Evolutionary conservation across 2,888 invertebrate genomes (phyloP).

Genomic region (Apeira syringaria): DNA sequence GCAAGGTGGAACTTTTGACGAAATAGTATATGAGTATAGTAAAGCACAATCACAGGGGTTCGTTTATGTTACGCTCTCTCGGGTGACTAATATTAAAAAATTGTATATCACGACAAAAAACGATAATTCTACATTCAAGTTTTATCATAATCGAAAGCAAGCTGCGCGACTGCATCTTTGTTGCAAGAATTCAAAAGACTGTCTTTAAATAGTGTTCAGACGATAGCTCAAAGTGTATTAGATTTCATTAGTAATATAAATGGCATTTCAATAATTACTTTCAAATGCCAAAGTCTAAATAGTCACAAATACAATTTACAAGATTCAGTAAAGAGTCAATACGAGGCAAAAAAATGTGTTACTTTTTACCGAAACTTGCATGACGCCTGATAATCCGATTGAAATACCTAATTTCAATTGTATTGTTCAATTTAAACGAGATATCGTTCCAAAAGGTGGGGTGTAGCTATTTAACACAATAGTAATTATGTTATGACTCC

Average conservation of each 20-base stretch:
- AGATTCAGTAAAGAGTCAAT: conserved; percentile 24
- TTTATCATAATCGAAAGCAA: conserved; percentile 16
- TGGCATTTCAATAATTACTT: conserved; percentile 26
- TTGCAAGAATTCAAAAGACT: conserved; percentile 27
- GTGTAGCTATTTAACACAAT: conserved; percentile 41
- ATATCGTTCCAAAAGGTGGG: conserved; percentile 33
- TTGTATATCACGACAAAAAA: conserved; percentile 20
- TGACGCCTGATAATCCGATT: conserved; percentile 26
- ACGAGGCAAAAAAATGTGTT: conserved; percentile 22
- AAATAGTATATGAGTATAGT: conserved; percentile 18
- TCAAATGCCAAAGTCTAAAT: conserved; percentile 26
- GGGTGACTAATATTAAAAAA: conserved; percentile 23
- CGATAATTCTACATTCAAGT: conserved; percentile 14
- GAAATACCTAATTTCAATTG: conserved; percentile 17
- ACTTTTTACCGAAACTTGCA: conserved; percentile 32
- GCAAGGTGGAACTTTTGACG: conserved; percentile 1
- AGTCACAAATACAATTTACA: conserved; percentile 25
- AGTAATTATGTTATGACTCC: conserved; percentile 16
- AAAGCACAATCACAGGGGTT: conserved; percentile 13
- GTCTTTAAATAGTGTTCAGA: conserved; percentile 29
- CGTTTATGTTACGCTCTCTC: conserved; percentile 22
- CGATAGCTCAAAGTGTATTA: conserved; percentile 27
- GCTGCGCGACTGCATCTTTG: conserved; percentile 19
- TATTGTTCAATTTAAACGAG: conserved; percentile 36
- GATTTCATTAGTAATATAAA: conserved; percentile 27